Evolutionary conservation across 2,888 invertebrate species (phyloP), one percentile per base, ranked within the genome.

Genomic region (Scaptomyza tumidula): DNA sequence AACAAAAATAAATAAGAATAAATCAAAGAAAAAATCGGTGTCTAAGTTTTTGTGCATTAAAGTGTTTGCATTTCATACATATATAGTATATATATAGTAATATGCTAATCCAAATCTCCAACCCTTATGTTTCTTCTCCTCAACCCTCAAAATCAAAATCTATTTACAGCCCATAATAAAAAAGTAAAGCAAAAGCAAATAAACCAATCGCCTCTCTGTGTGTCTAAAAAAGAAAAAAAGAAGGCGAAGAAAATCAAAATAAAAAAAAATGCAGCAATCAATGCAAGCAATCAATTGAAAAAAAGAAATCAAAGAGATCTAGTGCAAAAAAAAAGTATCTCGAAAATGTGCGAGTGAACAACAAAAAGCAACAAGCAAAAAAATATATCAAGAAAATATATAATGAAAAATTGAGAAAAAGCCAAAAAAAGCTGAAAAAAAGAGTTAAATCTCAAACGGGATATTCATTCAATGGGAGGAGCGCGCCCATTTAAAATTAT

Each of bases 401-500:
- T 35, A 7, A 35, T 39, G 46, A 14, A 58, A 11, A 33, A 50
- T 13, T 6, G 10, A 37, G 13, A 31, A 35, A 31, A 49, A 46
- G 9, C 3, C 9, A 50, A 19, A 24, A 3, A 10, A 33, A 19
- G 33, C 13, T 55, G 14, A 0, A 24, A 6, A 33, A n/a, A 53
- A 53, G 45, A 66, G 49, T 49, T 41, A 13, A 65, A 41, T 50
- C 50, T 58, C 35, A 16, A 13, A 41, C 54, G 69, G 78, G 71
- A 67, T 74, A 62, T 82, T 80, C 61, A 68, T 76, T 89, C 64
- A 86, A 89, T 89, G 90, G 90, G 89, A 80, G 85, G 90, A 87
- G 89, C 82, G 90, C 90, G 88, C 91, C 90, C 91, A 89, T 90
- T 84, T 88, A 86, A 90, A 89, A 86, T 88, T 86, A 91, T 90